phyloP scores from a whole-genome alignment of 2,888 invertebrate genomes.

The Cantharis lateralis region DNA sequence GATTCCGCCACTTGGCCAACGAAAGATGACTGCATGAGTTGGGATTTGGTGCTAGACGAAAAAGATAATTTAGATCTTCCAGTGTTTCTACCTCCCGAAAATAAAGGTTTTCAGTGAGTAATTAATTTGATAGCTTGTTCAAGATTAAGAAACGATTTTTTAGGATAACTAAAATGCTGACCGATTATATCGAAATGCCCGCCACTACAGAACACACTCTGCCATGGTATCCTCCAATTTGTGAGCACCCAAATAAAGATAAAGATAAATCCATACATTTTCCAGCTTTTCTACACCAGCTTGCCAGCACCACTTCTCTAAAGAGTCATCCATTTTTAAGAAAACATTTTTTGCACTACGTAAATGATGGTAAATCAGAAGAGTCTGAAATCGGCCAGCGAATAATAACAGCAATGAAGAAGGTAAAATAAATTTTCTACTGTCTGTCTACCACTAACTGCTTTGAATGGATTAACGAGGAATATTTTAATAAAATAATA shows the following conservation, averaged over 20 bases:
- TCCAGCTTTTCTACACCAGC: constrained; percentile 46
- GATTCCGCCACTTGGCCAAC: constrained; percentile 64
- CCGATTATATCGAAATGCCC: constrained; percentile 66
- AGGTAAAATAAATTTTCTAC: constrained; percentile 47
- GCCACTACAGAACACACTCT: constrained; percentile 67
- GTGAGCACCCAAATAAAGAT: constrained; percentile 55
- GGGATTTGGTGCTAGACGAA: constrained; percentile 54
- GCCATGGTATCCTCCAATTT: constrained; percentile 79
- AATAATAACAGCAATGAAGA: constrained; percentile 71
- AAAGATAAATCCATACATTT: constrained; percentile 44
- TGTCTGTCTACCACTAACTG: too few species aligned
- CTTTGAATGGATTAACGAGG: too few species aligned
- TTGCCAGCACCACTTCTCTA: constrained; percentile 41
- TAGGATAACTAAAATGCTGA: constrained; percentile 61
- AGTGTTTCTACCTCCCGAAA: constrained; percentile 75
- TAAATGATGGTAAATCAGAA: constrained; percentile 53
- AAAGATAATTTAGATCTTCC: constrained; percentile 64
- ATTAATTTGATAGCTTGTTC: not conserved
- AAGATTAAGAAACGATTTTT: not conserved
- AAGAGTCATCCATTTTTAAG: constrained; percentile 43
- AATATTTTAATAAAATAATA: too few species aligned
- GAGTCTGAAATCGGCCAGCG: constrained; percentile 80
- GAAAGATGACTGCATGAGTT: constrained; percentile 57
- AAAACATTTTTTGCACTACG: constrained; percentile 49
- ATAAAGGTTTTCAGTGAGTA: constrained; percentile 75